Percentiles rank a stretch among this genome's conserved stretches.
These are phyloP conservation scores for Harpegnathos saltator DNA, from an alignment of 1,140 invertebrate genomes.

Conservation along the genomic window DNA sequence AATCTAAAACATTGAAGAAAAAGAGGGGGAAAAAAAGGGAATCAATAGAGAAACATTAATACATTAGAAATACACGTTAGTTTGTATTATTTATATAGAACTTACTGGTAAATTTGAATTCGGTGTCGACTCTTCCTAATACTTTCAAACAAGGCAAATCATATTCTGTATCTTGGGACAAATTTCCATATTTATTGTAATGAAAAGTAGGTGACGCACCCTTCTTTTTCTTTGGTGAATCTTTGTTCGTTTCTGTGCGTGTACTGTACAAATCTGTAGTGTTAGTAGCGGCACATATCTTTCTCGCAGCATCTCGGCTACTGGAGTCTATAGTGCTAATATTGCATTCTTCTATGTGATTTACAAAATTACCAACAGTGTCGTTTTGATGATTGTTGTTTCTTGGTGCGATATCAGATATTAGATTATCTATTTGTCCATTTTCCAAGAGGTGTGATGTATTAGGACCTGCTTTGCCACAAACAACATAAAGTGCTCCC, in stretches of 20 bases:
- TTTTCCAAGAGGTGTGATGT: neutral
- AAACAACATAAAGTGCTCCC: neutral
- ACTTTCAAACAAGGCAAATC: constrained; percentile 85
- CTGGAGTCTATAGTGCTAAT: neutral
- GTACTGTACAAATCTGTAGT: constrained; percentile 15
- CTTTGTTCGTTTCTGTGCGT: neutral
- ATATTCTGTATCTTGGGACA: constrained; percentile 74
- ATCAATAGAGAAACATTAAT: constrained; percentile 39
- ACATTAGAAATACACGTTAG: constrained; percentile 28
- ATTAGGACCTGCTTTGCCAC: constrained; percentile 31
- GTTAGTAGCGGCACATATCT: neutral
- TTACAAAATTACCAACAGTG: constrained; percentile 24
- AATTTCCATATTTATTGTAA: constrained; percentile 75
- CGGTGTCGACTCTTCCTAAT: constrained; percentile 89
- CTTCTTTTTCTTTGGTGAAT: constrained; percentile 16
- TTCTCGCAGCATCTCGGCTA: neutral
- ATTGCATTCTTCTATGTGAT: constrained; percentile 42
- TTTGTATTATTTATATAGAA: constrained; percentile 66
- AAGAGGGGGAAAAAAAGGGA: neutral
- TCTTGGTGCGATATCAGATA: neutral
- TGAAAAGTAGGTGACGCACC: constrained; percentile 70
- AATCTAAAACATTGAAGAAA: constrained; percentile 86
- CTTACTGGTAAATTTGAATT: constrained; percentile 92
- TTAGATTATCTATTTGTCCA: neutral
- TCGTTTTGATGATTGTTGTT: constrained; percentile 33